Evolutionary conservation across 2,797 vertebrate species (phyloP).

Genomic region (Ctenosaura bakeri): DNA sequence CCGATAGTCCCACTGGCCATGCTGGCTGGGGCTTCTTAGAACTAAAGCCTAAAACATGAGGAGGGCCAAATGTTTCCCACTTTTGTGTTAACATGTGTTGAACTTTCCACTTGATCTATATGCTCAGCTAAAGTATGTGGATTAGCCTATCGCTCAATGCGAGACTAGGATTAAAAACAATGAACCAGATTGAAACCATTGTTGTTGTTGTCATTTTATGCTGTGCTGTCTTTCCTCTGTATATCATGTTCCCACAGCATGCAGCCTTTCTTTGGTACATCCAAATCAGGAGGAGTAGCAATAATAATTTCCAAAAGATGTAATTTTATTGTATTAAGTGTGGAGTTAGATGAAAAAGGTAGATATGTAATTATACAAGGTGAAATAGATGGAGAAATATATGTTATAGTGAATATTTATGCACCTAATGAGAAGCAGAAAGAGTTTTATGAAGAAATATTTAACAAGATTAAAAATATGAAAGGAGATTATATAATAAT

Average conservation of each 20-base stretch:
- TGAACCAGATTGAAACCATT: neutral
- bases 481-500: too few relatives aligned
- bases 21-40: neutral
- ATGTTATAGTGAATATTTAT: too few relatives aligned
- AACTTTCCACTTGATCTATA: neutral
- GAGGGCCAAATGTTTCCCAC: neutral
- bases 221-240: accelerated
- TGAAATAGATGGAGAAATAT: too few relatives aligned
- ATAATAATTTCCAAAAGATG: too few relatives aligned
- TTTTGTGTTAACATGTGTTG: neutral
- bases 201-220: neutral
- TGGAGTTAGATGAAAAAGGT: too few relatives aligned
- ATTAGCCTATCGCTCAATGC: neutral
- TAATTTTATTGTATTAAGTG: too few relatives aligned
- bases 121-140: neutral
- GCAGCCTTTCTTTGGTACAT: neutral
- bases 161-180: neutral
- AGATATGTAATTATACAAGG: too few relatives aligned
- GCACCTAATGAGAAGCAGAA: too few relatives aligned
- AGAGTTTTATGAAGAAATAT: too few relatives aligned
- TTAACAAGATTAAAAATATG: too few relatives aligned
- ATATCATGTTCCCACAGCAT: neutral
- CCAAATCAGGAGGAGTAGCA: too few relatives aligned
- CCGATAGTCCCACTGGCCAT: neutral
- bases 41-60: neutral